Conservation (phyloP, 2,113 vertebrate genomes). For the Malurus elegans region DNA sequence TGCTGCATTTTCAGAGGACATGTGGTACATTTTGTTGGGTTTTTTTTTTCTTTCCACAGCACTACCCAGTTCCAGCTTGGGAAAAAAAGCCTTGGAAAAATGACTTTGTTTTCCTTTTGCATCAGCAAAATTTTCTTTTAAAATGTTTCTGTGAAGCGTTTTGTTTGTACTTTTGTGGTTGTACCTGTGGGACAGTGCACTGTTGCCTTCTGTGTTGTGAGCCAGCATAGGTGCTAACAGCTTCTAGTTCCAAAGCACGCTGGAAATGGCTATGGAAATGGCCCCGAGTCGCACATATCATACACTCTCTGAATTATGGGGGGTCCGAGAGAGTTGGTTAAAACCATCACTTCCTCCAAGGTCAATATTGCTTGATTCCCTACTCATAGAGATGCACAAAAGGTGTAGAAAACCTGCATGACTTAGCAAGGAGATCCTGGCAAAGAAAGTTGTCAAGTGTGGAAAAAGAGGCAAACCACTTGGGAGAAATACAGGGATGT, state of each 20-base stretch:
- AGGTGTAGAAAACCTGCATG: rapidly evolving
- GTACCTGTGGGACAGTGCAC: neutral
- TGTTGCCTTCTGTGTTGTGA: neutral
- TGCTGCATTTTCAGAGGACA: neutral
- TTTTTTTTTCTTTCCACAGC: neutral
- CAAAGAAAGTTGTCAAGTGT: neutral
- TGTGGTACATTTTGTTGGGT: neutral
- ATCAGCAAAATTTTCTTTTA: neutral
- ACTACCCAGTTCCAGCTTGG: neutral
- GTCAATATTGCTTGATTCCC: neutral
- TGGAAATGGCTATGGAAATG: neutral
- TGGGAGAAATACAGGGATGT: neutral
- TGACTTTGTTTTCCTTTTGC: neutral
- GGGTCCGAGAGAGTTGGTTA: neutral
- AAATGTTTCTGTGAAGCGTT: neutral
- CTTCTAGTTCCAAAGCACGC: neutral
- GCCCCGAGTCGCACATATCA: rapidly evolving
- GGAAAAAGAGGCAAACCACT: neutral
- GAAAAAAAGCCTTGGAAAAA: neutral
- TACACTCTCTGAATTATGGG: neutral
- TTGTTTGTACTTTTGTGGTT: neutral
- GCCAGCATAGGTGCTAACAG: neutral
- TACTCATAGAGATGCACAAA: neutral
- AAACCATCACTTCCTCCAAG: neutral
- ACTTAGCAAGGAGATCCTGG: neutral